phyloP scores from a whole-genome alignment of 2,113 vertebrate genomes.

The Indri indri region DNA sequence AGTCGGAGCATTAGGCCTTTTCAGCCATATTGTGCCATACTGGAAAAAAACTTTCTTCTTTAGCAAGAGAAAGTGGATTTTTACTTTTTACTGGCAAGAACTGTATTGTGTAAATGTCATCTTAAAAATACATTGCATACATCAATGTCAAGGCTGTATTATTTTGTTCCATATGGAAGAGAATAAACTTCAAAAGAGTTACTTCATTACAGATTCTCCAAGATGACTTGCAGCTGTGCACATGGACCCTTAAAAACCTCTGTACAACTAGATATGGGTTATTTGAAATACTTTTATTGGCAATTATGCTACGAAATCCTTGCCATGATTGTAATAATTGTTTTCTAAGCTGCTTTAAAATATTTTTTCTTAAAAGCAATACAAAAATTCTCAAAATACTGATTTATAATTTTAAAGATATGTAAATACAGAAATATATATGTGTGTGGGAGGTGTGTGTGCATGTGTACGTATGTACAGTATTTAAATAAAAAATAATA shows the following conservation, averaged over 20 bases:
- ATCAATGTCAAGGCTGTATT: conserved; percentile 71
- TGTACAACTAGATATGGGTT: conserved; percentile 8
- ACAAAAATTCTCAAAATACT: neutral
- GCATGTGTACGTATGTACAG: neutral
- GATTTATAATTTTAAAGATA: neutral
- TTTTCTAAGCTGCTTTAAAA: neutral
- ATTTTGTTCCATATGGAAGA: conserved; percentile 85
- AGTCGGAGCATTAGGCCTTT: neutral
- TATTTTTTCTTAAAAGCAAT: neutral
- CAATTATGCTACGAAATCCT: neutral
- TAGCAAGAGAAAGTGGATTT: conserved; percentile 27
- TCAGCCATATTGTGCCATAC: conserved; percentile 35
- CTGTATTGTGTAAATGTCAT: conserved; percentile 49
- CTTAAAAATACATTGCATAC: conserved; percentile 58
- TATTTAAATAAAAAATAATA: neutral
- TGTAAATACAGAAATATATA: neutral
- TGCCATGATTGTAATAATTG: neutral
- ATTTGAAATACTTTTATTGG: neutral
- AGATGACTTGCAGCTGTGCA: conserved; percentile 82
- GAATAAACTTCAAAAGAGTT: conserved; percentile 81
- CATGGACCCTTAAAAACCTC: conserved; percentile 82
- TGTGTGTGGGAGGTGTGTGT: neutral
- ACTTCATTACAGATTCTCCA: conserved; percentile 85
- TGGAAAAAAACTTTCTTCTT: conserved; percentile 51
- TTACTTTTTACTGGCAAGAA: conserved; percentile 40